phyloP scores from a whole-genome alignment of 2,113 vertebrate species.

The Gymnogyps californianus region DNA sequence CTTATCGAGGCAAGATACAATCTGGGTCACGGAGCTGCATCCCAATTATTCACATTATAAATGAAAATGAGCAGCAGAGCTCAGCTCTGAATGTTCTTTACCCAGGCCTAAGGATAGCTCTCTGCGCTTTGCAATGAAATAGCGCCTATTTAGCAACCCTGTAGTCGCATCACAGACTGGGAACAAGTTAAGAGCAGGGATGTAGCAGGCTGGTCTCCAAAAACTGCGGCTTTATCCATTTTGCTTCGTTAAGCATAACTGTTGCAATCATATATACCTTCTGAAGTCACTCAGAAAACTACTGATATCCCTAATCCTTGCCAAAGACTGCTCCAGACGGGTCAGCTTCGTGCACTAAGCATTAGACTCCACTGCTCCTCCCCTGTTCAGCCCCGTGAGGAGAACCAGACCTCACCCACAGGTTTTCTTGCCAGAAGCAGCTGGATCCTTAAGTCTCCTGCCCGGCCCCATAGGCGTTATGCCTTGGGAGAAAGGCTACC shows the following conservation, averaged over 20 bases:
- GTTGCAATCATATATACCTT: not conserved
- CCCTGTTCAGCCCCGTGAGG: too few relatives aligned
- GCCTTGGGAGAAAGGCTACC: not conserved
- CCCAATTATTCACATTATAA: not conserved
- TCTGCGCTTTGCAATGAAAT: not conserved
- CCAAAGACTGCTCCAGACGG: not conserved
- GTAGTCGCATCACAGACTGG: fast-evolving
- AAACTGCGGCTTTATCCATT: not conserved
- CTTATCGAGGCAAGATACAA: not conserved
- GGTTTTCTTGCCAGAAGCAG: not conserved
- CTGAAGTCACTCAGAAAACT: not conserved
- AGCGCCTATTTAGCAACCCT: not conserved
- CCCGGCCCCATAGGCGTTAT: fast-evolving
- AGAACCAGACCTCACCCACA: not conserved
- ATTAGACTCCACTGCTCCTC: not conserved
- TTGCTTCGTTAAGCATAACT: not conserved
- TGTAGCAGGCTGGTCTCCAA: not conserved
- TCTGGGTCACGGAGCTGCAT: not conserved
- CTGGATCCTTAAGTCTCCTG: not conserved
- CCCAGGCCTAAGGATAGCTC: not conserved
- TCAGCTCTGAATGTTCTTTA: not conserved
- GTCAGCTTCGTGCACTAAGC: too few relatives aligned
- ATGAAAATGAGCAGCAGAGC: not conserved
- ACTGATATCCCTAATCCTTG: not conserved
- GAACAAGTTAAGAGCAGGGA: not conserved